Percentiles rank a stretch among this genome's conserved stretches.
phyloP scores from a whole-genome alignment of 2,888 invertebrate genomes.

The Sarcophaga variegata region DNA sequence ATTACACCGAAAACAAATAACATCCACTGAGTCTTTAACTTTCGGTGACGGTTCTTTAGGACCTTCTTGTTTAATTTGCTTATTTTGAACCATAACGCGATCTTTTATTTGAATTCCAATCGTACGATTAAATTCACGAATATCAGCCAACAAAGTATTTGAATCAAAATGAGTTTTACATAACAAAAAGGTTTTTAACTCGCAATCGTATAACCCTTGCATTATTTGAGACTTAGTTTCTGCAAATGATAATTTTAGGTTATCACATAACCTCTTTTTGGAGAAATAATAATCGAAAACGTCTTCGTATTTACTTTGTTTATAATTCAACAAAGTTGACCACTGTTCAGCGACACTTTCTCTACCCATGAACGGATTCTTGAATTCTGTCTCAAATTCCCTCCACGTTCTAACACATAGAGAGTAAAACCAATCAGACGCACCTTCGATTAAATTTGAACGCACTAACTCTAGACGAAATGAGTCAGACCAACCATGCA shows the following conservation, averaged over 20 bases:
- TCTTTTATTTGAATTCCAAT: not conserved
- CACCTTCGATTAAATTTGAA: conserved; percentile 8
- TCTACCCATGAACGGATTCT: not conserved
- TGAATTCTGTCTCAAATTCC: conserved; percentile 18
- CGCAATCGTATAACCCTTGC: conserved; percentile 15
- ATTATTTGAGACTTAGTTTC: conserved; percentile 20
- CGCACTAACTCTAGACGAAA: conserved; percentile 31
- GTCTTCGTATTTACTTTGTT: conserved; percentile 24
- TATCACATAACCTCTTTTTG: conserved; percentile 34
- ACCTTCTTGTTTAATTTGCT: not conserved
- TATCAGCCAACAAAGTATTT: conserved; percentile 4
- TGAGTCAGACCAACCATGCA: conserved; percentile 21
- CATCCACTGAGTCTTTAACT: not conserved
- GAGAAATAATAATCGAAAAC: conserved; percentile 43
- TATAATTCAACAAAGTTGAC: conserved; percentile 34
- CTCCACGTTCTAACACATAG: not conserved
- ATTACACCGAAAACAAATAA: conserved; percentile 18
- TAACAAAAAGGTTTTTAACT: conserved; percentile 13
- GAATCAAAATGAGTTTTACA: conserved; percentile 2
- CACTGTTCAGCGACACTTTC: conserved; percentile 29
- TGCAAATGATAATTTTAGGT: conserved; percentile 4
- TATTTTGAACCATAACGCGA: not conserved
- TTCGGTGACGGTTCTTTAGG: not conserved
- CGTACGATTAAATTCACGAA: conserved; percentile 10
- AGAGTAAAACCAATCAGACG: not conserved